These are phyloP conservation scores for Cyclophora punctaria DNA, from an alignment of 2,888 invertebrate genomes.

Conservation along the genomic window DNA sequence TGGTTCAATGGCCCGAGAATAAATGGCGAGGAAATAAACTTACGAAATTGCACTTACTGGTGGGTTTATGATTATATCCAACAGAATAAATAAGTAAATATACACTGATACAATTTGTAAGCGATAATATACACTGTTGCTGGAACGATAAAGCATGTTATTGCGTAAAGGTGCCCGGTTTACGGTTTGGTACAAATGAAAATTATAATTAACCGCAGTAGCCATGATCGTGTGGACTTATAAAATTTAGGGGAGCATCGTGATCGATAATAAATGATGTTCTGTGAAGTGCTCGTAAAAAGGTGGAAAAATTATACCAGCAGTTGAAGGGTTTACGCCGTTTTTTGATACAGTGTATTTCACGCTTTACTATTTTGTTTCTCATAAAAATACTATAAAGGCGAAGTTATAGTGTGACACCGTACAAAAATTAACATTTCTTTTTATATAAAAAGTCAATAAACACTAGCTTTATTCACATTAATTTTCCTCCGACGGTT, in stretches of 20 bases:
- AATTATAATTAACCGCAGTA: constrained; percentile 29
- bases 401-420: too few species aligned
- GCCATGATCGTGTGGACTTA: constrained; percentile 36
- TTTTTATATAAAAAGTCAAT: too few species aligned
- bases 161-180: constrained; percentile 11
- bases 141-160: constrained; percentile 10
- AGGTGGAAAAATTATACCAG: constrained; percentile 12
- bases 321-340: constrained; percentile 14
- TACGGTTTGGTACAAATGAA: constrained; percentile 15
- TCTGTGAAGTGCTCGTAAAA: constrained; percentile 35
- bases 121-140: constrained; percentile 17
- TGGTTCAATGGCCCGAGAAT: constrained; percentile 30
- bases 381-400: too few species aligned
- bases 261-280: constrained; percentile 33
- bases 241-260: constrained; percentile 33
- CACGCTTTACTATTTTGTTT: too few species aligned
- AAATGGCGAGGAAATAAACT: constrained; percentile 32
- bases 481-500: too few species aligned
- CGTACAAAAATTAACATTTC: too few species aligned
- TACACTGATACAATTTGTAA: constrained; percentile 16
- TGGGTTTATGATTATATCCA: constrained; percentile 31
- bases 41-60: constrained; percentile 33
- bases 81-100: constrained; percentile 25
- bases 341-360: neutral
- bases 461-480: too few species aligned